phyloP scores from a whole-genome alignment of 2,797 vertebrate species.

The Lutjanus campechanus region DNA sequence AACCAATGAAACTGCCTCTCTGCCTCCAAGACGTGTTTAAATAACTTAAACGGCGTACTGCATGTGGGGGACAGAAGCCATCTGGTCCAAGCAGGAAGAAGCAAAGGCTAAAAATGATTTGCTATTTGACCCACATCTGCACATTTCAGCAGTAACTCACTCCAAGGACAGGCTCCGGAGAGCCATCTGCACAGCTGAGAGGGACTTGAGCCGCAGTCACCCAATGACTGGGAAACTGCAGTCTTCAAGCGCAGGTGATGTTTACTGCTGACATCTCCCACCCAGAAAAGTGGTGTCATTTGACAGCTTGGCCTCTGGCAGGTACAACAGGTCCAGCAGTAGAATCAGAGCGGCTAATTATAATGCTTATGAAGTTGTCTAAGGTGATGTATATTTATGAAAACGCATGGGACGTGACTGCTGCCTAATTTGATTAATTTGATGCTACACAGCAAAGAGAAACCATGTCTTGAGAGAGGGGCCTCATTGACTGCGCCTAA shows the following conservation, averaged over 20 bases:
- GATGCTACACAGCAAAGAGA: neutral
- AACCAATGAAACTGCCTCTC: slow-evolving; percentile 23
- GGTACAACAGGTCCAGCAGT: neutral
- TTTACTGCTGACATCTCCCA: slow-evolving; percentile 10
- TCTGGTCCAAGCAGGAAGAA: slow-evolving; percentile 47
- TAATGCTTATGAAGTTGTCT: neutral
- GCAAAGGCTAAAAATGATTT: slow-evolving; percentile 37
- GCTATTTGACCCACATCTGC: slow-evolving; percentile 64
- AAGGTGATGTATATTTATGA: neutral
- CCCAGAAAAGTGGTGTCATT: neutral
- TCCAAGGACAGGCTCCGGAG: slow-evolving; percentile 43
- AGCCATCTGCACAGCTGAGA: slow-evolving; percentile 52
- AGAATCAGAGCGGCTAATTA: slow-evolving; percentile 7
- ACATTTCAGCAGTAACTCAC: slow-evolving; percentile 26
- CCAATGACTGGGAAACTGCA: slow-evolving; percentile 3
- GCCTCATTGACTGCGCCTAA: neutral
- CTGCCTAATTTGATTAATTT: slow-evolving; percentile 24
- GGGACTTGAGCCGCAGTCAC: slow-evolving; percentile 45
- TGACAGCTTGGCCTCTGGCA: slow-evolving; percentile 10
- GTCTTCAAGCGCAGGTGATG: slow-evolving; percentile 20
- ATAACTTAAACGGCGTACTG: slow-evolving; percentile 36
- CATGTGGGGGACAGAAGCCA: slow-evolving; percentile 42
- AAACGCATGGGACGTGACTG: neutral
- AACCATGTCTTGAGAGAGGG: neutral
- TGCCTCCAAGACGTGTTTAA: slow-evolving; percentile 51